Evolutionary conservation across 1,140 invertebrate genomes (phyloP), one percentile per base, ranked within the genome.

Genomic region (Zaprionus inermis): DNA sequence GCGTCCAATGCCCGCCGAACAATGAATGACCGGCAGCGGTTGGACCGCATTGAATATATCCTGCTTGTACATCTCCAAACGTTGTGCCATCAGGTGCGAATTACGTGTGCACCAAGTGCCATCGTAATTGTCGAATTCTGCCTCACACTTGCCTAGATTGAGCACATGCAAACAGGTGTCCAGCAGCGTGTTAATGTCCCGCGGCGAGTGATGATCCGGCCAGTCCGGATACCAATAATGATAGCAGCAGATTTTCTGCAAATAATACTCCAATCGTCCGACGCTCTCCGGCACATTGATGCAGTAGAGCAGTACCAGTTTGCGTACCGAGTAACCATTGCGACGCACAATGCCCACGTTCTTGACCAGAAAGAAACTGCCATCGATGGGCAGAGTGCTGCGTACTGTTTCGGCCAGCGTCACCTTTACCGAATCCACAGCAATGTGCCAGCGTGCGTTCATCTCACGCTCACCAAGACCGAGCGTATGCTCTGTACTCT

Each of bases 1-100:
- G 38, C 98, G 94, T 10, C 98, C 98, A 51, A 98, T 97, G 10
- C 97, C 97, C 18, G 97, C 97, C 49, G 96, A 97, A 92, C 98
- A 99, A 89, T 99, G 98, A 2, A 99, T 97, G 30, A 98, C 94
- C 3, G 98, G 95, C 5, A 98, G 96, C 2, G 94, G 93, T 16
- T 92, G 84, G 22, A 91, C 82, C 0, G 90, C 86, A 81, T 91
- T 91, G 2, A 91, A 91, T 6, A 91, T 90, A 30, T 91, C 90
- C 75, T 91, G 90, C 61, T 91, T 78, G 72, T 91, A 91, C 16
- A 91, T 81, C 20, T 91, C 90, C 46, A 91, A 38, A 0, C 78
- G 60, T 56, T 91, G 90, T 0, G 86, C 79, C 11, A 46, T 44
- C 32, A 91, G 20, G 41, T 91, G 90, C 14, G 85, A 77, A 46